phyloP scores from a whole-genome alignment of 2,888 invertebrate genomes.

The Minunthozetes semirufus region DNA sequence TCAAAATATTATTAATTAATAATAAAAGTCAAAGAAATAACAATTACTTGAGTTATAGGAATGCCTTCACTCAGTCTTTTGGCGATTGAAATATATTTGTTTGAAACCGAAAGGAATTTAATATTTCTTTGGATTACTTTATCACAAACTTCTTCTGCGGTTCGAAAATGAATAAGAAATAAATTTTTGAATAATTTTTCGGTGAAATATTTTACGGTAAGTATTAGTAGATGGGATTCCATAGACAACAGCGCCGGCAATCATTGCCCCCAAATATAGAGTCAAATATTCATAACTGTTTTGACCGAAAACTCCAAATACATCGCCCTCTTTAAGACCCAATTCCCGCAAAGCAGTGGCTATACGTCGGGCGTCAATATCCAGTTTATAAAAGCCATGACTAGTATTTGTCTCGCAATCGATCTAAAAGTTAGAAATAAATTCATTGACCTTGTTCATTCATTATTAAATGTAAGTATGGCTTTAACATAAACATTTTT shows the following conservation, averaged over 20 bases:
- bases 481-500: too few species aligned
- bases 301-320: background rate
- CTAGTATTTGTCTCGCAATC: background rate
- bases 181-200: background rate
- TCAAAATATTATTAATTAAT: background rate
- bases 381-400: background rate
- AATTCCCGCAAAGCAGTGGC: background rate
- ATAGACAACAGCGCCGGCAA: constrained; percentile 1
- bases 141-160: constrained; percentile 18
- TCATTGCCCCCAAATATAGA: background rate
- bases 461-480: too few species aligned
- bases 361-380: background rate
- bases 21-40: background rate
- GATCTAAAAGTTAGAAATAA: background rate
- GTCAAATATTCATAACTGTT: constrained; percentile 11
- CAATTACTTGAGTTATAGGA: constrained; percentile 5
- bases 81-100: background rate
- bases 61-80: constrained; percentile 14
- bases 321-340: background rate
- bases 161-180: background rate
- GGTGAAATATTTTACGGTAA: background rate
- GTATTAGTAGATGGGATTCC: constrained; percentile 1
- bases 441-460: background rate
- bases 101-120: constrained; percentile 3
- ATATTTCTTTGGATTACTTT: constrained; percentile 32